phyloP scores from a whole-genome alignment of 2,888 invertebrate genomes.

The Hypolimnas misippus region DNA sequence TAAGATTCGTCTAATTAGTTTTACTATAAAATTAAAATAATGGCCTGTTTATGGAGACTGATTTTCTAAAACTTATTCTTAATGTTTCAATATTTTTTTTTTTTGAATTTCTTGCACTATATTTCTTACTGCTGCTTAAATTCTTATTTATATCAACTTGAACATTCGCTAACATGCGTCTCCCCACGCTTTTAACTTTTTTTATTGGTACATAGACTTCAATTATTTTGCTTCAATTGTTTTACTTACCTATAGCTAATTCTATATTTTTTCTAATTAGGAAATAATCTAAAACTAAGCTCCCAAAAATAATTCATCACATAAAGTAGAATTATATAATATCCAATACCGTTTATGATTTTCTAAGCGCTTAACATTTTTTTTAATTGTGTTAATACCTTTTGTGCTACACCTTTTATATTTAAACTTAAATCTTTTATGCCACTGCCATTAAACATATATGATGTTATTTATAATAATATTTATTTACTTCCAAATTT shows the following conservation, averaged over 20 bases:
- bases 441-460: not conserved
- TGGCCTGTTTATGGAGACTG: slow-evolving; percentile 83
- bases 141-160: not conserved
- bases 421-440: not conserved
- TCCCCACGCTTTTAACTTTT: not conserved
- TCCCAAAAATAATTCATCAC: not conserved
- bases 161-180: not conserved
- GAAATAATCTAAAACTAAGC: not conserved
- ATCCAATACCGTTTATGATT: too few relatives aligned
- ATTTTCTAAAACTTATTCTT: slow-evolving; percentile 80
- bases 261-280: not conserved
- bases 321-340: too few relatives aligned
- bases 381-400: too few relatives aligned
- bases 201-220: not conserved
- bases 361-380: too few relatives aligned
- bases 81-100: slow-evolving; percentile 46
- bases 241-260: not conserved
- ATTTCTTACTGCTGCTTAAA: not conserved
- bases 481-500: too few relatives aligned
- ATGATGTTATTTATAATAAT: not conserved
- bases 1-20: slow-evolving; percentile 50
- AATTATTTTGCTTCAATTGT: not conserved
- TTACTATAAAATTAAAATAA: slow-evolving; percentile 65
- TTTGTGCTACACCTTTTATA: not conserved
- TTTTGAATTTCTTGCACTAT: slow-evolving; percentile 24